A percentile compares a stretch with the other conserved stretches of the same genome.
Conservation (phyloP, 92 coral and sea anemone genomes). For the Epizoanthus fatuus region DNA sequence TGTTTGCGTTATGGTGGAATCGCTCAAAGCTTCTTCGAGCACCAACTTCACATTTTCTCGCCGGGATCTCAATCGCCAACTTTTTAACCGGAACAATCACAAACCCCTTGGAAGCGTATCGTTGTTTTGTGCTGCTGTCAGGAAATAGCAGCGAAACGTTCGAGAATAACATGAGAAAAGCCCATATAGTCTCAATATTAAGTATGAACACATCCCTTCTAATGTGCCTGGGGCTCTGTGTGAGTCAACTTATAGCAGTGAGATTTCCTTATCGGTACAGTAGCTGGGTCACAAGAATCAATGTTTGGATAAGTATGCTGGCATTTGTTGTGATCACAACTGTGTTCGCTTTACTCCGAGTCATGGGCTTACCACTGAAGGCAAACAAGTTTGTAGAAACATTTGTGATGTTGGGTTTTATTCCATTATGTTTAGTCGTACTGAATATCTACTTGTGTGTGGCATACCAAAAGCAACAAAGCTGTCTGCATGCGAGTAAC, state of each 20-base stretch:
- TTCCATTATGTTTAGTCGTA: constrained; percentile 19
- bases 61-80: constrained; percentile 38
- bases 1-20: constrained; percentile 28
- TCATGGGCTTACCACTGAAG: constrained; percentile 21
- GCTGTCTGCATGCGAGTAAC: background rate
- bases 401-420: constrained; percentile 22
- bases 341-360: constrained; percentile 24
- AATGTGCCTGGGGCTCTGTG: constrained; percentile 28
- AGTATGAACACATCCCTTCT: constrained; percentile 24
- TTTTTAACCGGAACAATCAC: constrained; percentile 31
- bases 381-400: constrained; percentile 18
- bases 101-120: constrained; percentile 27
- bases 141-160: constrained; percentile 1
- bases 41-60: constrained; percentile 20
- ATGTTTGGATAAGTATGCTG: constrained; percentile 21
- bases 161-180: constrained; percentile 34
- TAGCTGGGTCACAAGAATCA: constrained; percentile 16
- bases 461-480: constrained; percentile 23
- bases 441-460: constrained; percentile 20
- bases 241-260: constrained; percentile 24
- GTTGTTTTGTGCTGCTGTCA: constrained; percentile 11
- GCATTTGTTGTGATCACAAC: constrained; percentile 2
- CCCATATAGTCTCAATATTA: constrained; percentile 21
- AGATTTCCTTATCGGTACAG: constrained; percentile 22
- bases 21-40: constrained; percentile 14